Evolutionary conservation across 2,113 vertebrate genomes (phyloP), one percentile per base, ranked within the genome.

Genomic region (Excalfactoria chinensis): DNA sequence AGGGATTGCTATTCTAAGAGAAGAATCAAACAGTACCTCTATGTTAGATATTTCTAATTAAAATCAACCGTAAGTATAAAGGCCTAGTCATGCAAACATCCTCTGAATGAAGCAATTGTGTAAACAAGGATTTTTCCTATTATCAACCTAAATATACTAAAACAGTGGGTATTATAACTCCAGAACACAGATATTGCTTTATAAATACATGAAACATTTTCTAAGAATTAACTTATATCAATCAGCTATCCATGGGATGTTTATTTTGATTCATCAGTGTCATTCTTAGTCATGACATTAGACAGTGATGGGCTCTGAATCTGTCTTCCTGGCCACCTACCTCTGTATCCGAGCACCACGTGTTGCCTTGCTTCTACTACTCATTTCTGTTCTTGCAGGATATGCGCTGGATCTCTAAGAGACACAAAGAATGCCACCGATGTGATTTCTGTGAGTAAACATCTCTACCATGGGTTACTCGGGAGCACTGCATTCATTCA

Each of bases 1-100:
- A 67, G 40, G 94, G 79, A 95, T n/a, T 80, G 67, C 40, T 73
- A 26, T 67, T 90, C 48, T 71, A 84, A 84, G 64, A 86, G 55
- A 84, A 95, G 84, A 91, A 94, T 34, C 17, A 73, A 83, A 88
- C 3, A 74, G 10, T 9, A 75, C 55, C 72, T 85, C 64, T 48
- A 40, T 34, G 44, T 51, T 80, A 6, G 17, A 79, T 59, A 14
- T 64, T 84, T 48, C 41, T 79, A 55, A 49, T 43, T 77, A 49
- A 60, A 85, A 48, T 41, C 35, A 67, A 19, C 63, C 32, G 14
- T 17, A 70, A 37, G 9, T 14, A 72, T 11, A 84, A 81, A 71
- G 12, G 14, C 41, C 48, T 46, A 60, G 18, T 26, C 26, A 66
- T 7, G 79, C 51, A 78, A 64, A 4, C 1, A 12, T 34, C 7